Percentiles rank a stretch among this genome's conserved stretches.
Conservation (phyloP, 2,888 invertebrate genomes). For the Dasysyrphus albostriatus region DNA sequence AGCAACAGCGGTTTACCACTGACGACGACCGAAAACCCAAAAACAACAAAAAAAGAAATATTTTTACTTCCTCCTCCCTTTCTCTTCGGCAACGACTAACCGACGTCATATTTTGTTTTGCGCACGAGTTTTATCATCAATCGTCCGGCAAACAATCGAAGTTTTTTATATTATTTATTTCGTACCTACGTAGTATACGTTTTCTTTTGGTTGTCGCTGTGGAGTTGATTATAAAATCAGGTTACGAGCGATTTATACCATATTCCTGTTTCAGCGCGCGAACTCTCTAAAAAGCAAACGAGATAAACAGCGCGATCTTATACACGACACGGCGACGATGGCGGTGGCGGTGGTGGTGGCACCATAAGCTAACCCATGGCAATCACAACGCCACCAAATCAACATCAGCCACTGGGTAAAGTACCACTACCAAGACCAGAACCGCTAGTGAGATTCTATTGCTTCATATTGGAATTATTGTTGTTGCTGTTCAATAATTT, state of each 20-base stretch:
- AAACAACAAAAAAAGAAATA: conserved; percentile 10
- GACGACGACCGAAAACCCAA: conserved; percentile 12
- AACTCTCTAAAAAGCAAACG: conserved; percentile 35
- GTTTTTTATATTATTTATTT: conserved; percentile 9
- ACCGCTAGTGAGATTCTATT: conserved; percentile 2
- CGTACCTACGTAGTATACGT: conserved; percentile 43
- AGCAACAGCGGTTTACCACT: conserved; percentile 22
- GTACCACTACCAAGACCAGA: conserved; percentile 4
- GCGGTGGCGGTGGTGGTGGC: conserved; percentile 8
- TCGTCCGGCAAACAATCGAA: conserved; percentile 15
- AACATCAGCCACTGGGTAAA: conserved; percentile 34
- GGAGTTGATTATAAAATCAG: conserved; percentile 40
- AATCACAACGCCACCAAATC: conserved; percentile 28
- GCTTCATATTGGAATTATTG: conserved; percentile 24
- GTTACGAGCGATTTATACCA: conserved; percentile 45
- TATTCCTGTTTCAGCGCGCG: conserved; percentile 46
- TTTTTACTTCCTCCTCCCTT: conserved; percentile 16
- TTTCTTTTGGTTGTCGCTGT: conserved; percentile 42
- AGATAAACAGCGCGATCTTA: conserved; percentile 54
- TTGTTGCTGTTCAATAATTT: conserved; percentile 25
- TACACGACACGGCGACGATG: conserved; percentile 17
- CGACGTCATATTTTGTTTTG: conserved; percentile 42
- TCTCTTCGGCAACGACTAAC: background rate
- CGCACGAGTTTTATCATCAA: conserved; percentile 45
- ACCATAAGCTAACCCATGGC: conserved; percentile 30